Conservation (phyloP, 2,797 vertebrate genomes). For the Acrocephalus scirpaceus region DNA sequence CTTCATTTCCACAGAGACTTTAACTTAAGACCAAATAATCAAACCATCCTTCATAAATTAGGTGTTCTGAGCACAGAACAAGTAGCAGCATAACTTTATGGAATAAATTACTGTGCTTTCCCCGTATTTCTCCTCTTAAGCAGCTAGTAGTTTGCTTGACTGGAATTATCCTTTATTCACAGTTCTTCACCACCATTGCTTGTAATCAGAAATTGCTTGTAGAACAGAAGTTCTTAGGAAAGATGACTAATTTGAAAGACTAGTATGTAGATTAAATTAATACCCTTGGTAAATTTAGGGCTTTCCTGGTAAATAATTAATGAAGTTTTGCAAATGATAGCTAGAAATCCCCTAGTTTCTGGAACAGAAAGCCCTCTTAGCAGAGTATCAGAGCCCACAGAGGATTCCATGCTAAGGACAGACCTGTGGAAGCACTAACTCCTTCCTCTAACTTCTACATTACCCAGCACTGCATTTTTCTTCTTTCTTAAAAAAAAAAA, state of each 20-base stretch:
- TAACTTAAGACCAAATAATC: neutral
- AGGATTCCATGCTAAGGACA: neutral
- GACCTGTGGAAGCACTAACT: neutral
- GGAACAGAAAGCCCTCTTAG: accelerated
- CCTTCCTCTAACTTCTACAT: neutral
- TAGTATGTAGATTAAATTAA: neutral
- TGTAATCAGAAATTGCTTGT: neutral
- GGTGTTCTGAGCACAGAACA: neutral
- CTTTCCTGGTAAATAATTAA: neutral
- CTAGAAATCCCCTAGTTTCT: neutral
- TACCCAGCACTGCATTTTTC: neutral
- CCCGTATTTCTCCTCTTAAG: neutral
- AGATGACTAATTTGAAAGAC: neutral
- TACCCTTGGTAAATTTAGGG: neutral
- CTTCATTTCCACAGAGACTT: neutral
- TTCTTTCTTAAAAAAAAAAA: neutral
- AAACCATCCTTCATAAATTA: neutral
- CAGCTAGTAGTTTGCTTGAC: neutral
- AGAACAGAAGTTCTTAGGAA: neutral
- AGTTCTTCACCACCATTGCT: neutral
- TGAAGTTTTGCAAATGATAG: neutral
- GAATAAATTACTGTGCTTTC: neutral
- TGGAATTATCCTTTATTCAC: neutral
- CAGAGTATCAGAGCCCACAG: neutral
- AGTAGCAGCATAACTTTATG: neutral